Percentiles rank a stretch among this genome's conserved stretches.
Conservation (phyloP, 2,888 invertebrate genomes). For the Apantesis nais region DNA sequence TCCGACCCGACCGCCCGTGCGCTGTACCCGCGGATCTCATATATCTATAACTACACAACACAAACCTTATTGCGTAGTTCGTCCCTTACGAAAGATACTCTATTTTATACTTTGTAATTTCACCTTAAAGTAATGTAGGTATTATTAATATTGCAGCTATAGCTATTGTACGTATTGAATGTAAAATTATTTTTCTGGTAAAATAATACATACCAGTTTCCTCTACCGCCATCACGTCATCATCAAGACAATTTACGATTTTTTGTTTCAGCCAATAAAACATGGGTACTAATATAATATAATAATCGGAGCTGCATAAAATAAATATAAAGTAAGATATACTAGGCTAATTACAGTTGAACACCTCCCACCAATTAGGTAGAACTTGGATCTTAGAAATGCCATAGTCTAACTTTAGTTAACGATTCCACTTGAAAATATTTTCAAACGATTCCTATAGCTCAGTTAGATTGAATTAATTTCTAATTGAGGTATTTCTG, state of each 20-base stretch:
- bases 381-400: not conserved
- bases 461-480: too few species aligned
- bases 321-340: not conserved
- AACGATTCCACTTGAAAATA: too few species aligned
- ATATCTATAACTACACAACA: constrained; percentile 31
- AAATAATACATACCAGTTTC: not conserved
- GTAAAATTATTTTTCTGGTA: not conserved
- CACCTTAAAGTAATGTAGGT: not conserved
- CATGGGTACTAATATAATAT: too few species aligned
- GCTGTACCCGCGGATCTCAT: constrained; percentile 42
- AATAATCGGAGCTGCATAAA: too few species aligned
- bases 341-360: not conserved
- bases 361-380: not conserved
- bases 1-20: constrained; percentile 57
- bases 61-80: constrained; percentile 46
- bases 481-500: too few species aligned
- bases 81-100: constrained; percentile 18
- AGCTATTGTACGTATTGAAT: not conserved
- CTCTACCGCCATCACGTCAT: not conserved
- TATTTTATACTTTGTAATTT: not conserved
- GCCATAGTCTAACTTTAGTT: not conserved
- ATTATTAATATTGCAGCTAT: not conserved
- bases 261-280: not conserved
- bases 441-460: too few species aligned
- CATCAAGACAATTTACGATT: not conserved